Conservation (phyloP, 2,797 vertebrate genomes). For the Oreortyx pictus region DNA sequence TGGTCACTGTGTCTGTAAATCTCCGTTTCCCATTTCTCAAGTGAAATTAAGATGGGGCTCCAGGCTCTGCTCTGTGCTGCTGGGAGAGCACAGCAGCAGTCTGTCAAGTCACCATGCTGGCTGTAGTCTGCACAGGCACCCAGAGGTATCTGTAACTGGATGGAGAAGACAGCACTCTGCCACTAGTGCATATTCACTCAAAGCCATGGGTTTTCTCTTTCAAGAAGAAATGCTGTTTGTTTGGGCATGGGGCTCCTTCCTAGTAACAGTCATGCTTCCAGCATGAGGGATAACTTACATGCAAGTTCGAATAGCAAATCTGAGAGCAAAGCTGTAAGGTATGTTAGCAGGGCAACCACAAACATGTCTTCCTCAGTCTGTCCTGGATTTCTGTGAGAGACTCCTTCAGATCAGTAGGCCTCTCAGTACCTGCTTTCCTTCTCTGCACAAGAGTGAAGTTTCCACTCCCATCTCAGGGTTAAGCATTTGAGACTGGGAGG, state of each 20-base stretch:
- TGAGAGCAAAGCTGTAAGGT: not conserved
- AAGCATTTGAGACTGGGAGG: not conserved
- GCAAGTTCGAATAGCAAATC: fast-evolving
- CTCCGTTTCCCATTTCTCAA: not conserved
- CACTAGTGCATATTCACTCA: not conserved
- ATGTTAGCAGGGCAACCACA: not conserved
- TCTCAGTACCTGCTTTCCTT: not conserved
- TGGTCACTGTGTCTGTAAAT: too few species aligned
- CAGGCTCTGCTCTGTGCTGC: not conserved
- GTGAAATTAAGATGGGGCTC: not conserved
- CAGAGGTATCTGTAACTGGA: not conserved
- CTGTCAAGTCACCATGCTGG: fast-evolving
- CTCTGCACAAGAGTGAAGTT: not conserved
- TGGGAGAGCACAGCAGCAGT: not conserved
- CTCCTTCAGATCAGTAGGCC: not conserved
- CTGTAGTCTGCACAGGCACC: not conserved
- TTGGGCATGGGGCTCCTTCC: not conserved
- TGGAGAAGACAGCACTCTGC: not conserved
- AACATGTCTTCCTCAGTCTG: fast-evolving
- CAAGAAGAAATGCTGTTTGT: not conserved
- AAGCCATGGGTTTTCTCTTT: not conserved
- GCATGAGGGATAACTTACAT: not conserved
- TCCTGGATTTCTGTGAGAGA: not conserved
- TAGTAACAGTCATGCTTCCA: not conserved
- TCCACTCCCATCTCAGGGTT: not conserved